A percentile compares a stretch with the other conserved stretches of the same genome.
Conservation (phyloP, 2,797 vertebrate genomes). For the Oryzias dopingdopingensis region DNA sequence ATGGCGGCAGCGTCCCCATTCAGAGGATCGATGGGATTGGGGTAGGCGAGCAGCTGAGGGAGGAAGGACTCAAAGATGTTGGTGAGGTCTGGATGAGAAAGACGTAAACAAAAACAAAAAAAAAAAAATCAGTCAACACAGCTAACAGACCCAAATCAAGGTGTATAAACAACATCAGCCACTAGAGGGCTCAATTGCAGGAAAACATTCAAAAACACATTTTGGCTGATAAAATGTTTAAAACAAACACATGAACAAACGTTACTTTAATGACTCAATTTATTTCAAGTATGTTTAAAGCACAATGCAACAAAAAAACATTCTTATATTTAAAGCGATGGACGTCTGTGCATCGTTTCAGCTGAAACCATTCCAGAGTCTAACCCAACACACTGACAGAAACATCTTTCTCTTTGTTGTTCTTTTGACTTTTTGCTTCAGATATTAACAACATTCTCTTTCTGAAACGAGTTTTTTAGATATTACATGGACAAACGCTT, state of each 20-base stretch:
- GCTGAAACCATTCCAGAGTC: no score
- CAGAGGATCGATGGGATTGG: conserved; percentile 95
- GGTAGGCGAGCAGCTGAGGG: conserved; percentile 97
- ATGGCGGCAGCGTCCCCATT: conserved; percentile 96
- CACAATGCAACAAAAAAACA: no score
- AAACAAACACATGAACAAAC: not conserved
- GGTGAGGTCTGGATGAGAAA: conserved; percentile 84
- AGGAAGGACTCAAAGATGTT: conserved; percentile 98
- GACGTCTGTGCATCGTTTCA: no score
- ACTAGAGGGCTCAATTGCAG: conserved; percentile 23
- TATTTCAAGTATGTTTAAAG: no score
- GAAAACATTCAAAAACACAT: not conserved
- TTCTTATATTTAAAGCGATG: no score
- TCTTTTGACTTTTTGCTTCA: no score
- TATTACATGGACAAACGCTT: no score
- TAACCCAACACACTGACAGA: no score
- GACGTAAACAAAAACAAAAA: conserved; percentile 10
- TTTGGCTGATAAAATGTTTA: not conserved
- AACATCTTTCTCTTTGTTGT: no score
- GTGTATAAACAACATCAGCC: conserved; percentile 8
- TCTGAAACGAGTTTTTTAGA: no score
- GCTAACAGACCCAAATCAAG: conserved; percentile 50
- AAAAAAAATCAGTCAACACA: conserved; percentile 68
- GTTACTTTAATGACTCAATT: no score
- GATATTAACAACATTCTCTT: no score